phyloP scores from a whole-genome alignment of 2,888 invertebrate species.

The Sympetrum striolatum region DNA sequence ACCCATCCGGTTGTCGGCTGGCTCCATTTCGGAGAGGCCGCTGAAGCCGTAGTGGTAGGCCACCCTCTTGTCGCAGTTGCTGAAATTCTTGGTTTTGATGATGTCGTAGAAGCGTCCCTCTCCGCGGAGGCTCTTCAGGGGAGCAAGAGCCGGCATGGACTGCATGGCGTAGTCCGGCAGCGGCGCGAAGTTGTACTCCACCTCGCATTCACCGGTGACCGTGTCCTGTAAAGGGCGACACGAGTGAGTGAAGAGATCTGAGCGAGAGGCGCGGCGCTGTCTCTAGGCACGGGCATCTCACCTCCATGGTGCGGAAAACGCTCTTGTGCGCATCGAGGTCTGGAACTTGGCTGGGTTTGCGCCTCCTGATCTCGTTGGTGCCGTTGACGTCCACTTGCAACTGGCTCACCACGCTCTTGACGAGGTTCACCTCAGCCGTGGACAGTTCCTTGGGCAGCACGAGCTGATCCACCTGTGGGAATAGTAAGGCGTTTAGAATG shows the following conservation, averaged over 20 bases:
- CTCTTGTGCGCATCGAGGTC: constrained; percentile 61
- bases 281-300: neutral
- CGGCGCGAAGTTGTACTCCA: constrained; percentile 72
- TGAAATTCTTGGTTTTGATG: constrained; percentile 72
- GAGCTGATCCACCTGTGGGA: constrained; percentile 61
- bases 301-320: constrained; percentile 72
- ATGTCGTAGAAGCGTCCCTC: constrained; percentile 64
- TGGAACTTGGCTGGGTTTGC: constrained; percentile 53
- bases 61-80: constrained; percentile 68
- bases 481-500: neutral
- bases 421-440: constrained; percentile 71
- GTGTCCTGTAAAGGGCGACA: constrained; percentile 58
- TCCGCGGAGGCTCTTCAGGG: constrained; percentile 59
- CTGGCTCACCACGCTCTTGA: constrained; percentile 73
- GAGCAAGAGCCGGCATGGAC: constrained; percentile 64
- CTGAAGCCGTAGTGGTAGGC: constrained; percentile 72
- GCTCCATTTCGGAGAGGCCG: constrained; percentile 64
- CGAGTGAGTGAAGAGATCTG: neutral
- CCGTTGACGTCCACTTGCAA: constrained; percentile 72
- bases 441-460: constrained; percentile 64
- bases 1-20: constrained; percentile 60
- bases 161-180: constrained; percentile 66
- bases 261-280: neutral
- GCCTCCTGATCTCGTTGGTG: constrained; percentile 59
- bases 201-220: constrained; percentile 74